Conservation (phyloP, 1,140 invertebrate genomes). For the Ceratina calcarata region DNA sequence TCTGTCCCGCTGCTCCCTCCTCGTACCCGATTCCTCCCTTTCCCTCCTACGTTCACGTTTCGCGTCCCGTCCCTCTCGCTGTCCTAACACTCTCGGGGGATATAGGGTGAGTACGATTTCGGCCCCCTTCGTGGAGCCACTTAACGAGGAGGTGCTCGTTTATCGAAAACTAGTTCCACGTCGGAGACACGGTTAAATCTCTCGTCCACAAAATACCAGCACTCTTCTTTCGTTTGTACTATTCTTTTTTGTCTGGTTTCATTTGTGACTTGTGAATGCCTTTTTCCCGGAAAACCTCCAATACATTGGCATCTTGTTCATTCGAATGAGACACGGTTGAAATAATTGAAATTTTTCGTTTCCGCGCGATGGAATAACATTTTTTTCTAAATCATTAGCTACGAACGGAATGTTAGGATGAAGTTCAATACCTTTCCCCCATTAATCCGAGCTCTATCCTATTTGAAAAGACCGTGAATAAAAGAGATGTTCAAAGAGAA, state of each 20-base stretch:
- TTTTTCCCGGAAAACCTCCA: not conserved
- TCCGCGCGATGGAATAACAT: too few relatives aligned
- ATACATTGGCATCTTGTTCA: too few relatives aligned
- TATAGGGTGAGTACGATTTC: conserved; percentile 61
- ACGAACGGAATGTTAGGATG: too few relatives aligned
- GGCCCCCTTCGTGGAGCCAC: conserved; percentile 56
- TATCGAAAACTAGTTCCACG: conserved; percentile 63
- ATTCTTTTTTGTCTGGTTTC: not conserved
- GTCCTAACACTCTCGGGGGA: conserved; percentile 10
- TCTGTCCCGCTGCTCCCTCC: conserved; percentile 3
- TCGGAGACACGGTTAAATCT: conserved; percentile 47
- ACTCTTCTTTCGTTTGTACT: too few relatives aligned
- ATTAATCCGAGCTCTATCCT: too few relatives aligned
- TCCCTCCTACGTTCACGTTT: not conserved
- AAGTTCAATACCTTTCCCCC: too few relatives aligned
- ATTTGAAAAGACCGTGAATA: too few relatives aligned
- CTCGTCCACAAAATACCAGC: conserved; percentile 37
- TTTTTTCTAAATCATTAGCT: too few relatives aligned
- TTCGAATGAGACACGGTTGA: too few relatives aligned
- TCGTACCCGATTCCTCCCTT: conserved; percentile 4
- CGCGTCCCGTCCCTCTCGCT: not conserved
- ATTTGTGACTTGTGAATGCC: not conserved
- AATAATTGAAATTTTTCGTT: too few relatives aligned
- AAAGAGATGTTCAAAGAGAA: too few relatives aligned
- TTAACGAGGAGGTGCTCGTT: conserved; percentile 63